These are phyloP conservation scores for Chiroxiphia lanceolata DNA, from an alignment of 2,797 vertebrate genomes.

Conservation along the genomic window DNA sequence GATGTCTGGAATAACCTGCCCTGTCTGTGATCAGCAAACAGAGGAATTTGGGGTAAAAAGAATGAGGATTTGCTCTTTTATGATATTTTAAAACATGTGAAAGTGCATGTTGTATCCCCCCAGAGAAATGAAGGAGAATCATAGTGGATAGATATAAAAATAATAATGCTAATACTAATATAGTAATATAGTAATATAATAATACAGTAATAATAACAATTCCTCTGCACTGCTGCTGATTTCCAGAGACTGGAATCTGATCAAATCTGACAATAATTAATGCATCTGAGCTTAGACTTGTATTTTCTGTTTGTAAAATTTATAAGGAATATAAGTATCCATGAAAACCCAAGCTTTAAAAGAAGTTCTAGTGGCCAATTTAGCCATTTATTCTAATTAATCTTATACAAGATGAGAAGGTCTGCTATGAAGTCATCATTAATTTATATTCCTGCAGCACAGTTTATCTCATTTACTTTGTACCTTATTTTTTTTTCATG, in stretches of 20 bases:
- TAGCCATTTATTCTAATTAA: not conserved
- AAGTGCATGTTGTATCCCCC: not conserved
- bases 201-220: not conserved
- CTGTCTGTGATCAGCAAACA: not conserved
- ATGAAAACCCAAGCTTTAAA: not conserved
- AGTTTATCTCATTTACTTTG: conserved; percentile 11
- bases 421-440: not conserved
- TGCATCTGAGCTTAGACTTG: not conserved
- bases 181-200: not conserved
- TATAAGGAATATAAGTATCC: not conserved
- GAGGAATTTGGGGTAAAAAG: not conserved
- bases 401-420: not conserved
- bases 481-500: not conserved
- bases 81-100: not conserved
- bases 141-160: not conserved
- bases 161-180: not conserved
- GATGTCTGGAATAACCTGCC: not conserved
- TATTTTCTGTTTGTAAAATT: not conserved
- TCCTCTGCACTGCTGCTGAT: not conserved
- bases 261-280: not conserved
- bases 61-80: not conserved
- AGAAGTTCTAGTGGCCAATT: not conserved
- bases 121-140: not conserved
- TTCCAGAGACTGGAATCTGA: not conserved
- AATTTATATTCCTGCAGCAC: not conserved